Evolutionary conservation across 1,140 invertebrate genomes (phyloP).

Genomic region (Drosophila bipectinata): DNA sequence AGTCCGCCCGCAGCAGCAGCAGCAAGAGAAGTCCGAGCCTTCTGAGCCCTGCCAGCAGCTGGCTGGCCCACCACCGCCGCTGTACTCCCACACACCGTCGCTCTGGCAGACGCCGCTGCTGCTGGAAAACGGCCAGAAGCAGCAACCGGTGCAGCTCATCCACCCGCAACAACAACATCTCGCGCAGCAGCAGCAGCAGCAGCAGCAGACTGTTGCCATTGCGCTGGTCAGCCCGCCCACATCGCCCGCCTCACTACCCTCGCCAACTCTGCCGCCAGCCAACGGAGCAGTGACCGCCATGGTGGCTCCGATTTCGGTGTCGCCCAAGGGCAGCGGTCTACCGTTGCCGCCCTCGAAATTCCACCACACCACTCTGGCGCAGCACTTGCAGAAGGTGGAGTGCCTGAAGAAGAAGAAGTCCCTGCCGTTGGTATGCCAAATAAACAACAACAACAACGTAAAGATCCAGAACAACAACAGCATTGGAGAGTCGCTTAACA

Average conservation of each 20-base stretch:
- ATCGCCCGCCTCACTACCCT: conserved; percentile 77
- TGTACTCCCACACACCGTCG: conserved; percentile 74
- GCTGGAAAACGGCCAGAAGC: conserved; percentile 67
- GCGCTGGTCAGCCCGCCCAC: conserved; percentile 72
- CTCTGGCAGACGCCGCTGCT: conserved; percentile 80
- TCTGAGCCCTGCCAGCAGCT: conserved; percentile 46
- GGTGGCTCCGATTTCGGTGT: conserved; percentile 70
- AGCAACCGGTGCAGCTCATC: conserved; percentile 27
- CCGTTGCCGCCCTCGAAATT: conserved; percentile 79
- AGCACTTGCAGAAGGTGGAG: conserved; percentile 77
- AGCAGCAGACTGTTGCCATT: conserved; percentile 49
- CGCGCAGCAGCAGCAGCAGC: conserved; percentile 14
- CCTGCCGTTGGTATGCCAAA: conserved; percentile 61
- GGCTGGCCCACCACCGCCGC: conserved; percentile 51
- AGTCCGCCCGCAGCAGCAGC: conserved; percentile 74
- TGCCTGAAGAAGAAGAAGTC: conserved; percentile 72
- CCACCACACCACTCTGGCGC: conserved; percentile 78
- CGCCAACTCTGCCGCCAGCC: conserved; percentile 52
- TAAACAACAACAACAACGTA: conserved; percentile 51
- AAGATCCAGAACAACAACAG: conserved; percentile 29
- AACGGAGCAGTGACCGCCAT: conserved; percentile 71
- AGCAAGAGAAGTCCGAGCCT: conserved; percentile 32
- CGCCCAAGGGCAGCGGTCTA: conserved; percentile 60
- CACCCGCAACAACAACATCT: conserved; percentile 20
- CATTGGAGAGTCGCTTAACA: conserved; percentile 42